Conservation (phyloP, 2,113 vertebrate genomes). For the Malurus elegans region DNA sequence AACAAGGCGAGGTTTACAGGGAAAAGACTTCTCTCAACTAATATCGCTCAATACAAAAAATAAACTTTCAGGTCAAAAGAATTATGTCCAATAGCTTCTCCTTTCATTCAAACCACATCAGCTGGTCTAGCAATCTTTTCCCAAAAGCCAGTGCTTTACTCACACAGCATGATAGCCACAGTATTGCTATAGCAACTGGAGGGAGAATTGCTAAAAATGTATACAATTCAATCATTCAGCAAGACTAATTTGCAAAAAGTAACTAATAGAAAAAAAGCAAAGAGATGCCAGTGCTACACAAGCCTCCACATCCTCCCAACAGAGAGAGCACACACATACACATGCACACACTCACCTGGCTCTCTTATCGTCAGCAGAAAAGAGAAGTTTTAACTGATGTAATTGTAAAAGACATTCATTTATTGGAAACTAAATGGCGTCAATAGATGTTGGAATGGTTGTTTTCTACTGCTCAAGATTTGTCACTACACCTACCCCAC, state of each 20-base stretch:
- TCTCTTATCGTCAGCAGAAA: not conserved
- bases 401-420: not conserved
- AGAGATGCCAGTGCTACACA: not conserved
- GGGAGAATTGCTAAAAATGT: not conserved
- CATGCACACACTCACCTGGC: not conserved
- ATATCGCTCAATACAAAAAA: not conserved
- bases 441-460: not conserved
- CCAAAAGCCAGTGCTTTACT: not conserved
- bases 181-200: not conserved
- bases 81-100: not conserved
- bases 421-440: not conserved
- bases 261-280: not conserved
- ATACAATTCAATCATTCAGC: not conserved
- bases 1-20: not conserved
- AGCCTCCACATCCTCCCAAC: fast-evolving
- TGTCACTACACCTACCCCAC: not conserved
- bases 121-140: not conserved
- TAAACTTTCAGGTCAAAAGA: not conserved
- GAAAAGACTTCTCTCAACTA: not conserved
- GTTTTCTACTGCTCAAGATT: not conserved
- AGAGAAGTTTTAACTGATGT: not conserved
- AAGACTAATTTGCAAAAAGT: not conserved
- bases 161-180: fast-evolving
- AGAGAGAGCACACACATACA: fast-evolving
- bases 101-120: not conserved